These are phyloP conservation scores for Diplazon laetatorius DNA, from an alignment of 2,888 invertebrate genomes.

Conservation along the genomic window DNA sequence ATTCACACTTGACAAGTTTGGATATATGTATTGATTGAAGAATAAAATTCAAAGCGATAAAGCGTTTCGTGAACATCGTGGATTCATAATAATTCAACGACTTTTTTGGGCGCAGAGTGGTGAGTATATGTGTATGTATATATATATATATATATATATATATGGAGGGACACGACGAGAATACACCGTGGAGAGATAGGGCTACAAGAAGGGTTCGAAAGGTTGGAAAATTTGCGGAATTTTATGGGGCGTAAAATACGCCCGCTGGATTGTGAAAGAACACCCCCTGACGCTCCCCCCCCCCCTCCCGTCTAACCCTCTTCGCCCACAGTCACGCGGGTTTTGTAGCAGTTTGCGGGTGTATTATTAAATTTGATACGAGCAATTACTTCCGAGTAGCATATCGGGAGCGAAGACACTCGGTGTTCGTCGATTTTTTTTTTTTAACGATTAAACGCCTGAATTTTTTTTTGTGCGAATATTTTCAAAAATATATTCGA, in stretches of 20 bases:
- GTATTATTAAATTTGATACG: constrained; percentile 76
- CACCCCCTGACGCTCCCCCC: neutral
- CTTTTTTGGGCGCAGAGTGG: too few relatives aligned
- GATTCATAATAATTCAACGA: constrained; percentile 27
- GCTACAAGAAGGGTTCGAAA: neutral
- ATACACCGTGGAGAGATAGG: neutral
- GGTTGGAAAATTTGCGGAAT: constrained; percentile 40
- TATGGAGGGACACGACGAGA: neutral
- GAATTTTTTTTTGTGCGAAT: too few relatives aligned
- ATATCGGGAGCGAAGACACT: constrained; percentile 56
- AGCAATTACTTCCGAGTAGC: constrained; percentile 73
- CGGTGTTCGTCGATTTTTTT: too few relatives aligned
- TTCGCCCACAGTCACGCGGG: too few relatives aligned
- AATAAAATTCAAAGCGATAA: constrained; percentile 9
- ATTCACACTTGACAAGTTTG: too few relatives aligned
- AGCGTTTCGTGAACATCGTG: constrained; percentile 1
- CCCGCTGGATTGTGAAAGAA: constrained; percentile 8
- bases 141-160: neutral
- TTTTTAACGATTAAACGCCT: too few relatives aligned
- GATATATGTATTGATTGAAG: neutral
- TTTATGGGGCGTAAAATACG: constrained; percentile 59
- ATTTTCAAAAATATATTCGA: too few relatives aligned
- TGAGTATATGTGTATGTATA: too few relatives aligned
- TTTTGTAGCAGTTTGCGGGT: constrained; percentile 23
- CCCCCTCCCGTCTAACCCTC: neutral